A percentile compares a stretch with the other conserved stretches of the same genome.
Conservation (phyloP, 1,140 invertebrate species). For the Aphelenchoides besseyi region DNA sequence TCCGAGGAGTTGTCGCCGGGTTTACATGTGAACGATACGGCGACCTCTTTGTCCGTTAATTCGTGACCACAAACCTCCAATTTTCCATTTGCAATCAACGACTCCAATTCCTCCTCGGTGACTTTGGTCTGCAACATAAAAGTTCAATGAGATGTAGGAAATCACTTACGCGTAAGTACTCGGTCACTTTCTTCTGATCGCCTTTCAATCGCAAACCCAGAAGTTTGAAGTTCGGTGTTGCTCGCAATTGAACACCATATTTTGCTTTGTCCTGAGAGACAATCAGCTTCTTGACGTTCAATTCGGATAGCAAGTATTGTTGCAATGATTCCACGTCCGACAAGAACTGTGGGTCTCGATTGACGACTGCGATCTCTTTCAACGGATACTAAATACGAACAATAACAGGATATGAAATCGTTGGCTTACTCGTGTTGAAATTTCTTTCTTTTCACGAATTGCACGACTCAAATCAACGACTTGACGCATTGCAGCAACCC, state of each 20-base stretch:
- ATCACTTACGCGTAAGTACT: conserved; percentile 72
- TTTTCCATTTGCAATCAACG: conserved; percentile 73
- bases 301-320: conserved; percentile 78
- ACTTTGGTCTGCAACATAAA: conserved; percentile 66
- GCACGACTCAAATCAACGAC: conserved; percentile 90
- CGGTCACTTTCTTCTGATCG: conserved; percentile 81
- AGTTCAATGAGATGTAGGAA: conserved; percentile 17
- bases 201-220: conserved; percentile 82
- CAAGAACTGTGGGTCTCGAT: conserved; percentile 76
- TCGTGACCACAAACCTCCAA: conserved; percentile 74
- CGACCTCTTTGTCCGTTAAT: conserved; percentile 76
- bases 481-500: conserved; percentile 85
- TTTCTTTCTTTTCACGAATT: conserved; percentile 82
- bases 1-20: conserved; percentile 21
- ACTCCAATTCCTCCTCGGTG: conserved; percentile 76
- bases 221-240: conserved; percentile 84
- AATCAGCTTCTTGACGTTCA: conserved; percentile 85
- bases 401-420: conserved; percentile 22
- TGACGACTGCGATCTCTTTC: conserved; percentile 88
- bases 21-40: conserved; percentile 77
- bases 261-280: conserved; percentile 84
- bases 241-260: conserved; percentile 85
- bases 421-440: conserved; percentile 70
- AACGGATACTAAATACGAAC: conserved; percentile 76
- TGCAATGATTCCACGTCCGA: conserved; percentile 78